These are phyloP conservation scores for Drosophila anomelani DNA, from an alignment of 2,888 invertebrate genomes.

Conservation along the genomic window DNA sequence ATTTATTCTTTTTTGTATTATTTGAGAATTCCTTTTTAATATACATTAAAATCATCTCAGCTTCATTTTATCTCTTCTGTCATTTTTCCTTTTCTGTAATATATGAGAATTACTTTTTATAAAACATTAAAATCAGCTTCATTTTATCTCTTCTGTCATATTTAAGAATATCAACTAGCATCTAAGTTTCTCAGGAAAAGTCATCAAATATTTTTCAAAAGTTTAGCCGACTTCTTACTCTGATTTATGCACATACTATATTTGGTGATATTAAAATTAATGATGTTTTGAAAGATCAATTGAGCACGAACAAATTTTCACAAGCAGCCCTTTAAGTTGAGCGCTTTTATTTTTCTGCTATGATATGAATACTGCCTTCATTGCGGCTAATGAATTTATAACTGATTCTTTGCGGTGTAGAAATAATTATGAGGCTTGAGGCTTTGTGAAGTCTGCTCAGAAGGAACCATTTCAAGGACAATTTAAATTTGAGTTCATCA, in stretches of 20 bases:
- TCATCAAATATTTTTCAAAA: not conserved
- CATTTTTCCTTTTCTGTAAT: not conserved
- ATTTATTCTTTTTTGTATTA: too few relatives aligned
- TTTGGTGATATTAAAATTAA: not conserved
- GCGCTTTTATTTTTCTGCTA: slow-evolving; percentile 2
- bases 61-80: not conserved
- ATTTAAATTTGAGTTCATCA: slow-evolving; percentile 15
- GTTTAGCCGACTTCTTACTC: not conserved
- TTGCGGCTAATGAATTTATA: slow-evolving; percentile 6
- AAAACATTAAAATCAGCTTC: not conserved
- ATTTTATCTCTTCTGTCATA: not conserved
- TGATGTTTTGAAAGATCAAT: slow-evolving; percentile 11
- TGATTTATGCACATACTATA: slow-evolving; percentile 3
- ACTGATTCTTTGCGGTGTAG: slow-evolving; percentile 8
- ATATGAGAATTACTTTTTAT: not conserved
- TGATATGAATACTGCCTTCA: not conserved
- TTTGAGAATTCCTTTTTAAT: too few relatives aligned
- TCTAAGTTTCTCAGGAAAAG: not conserved
- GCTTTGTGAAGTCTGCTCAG: slow-evolving; percentile 1
- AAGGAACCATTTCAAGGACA: slow-evolving; percentile 32
- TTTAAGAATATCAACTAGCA: not conserved
- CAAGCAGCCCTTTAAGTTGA: not conserved
- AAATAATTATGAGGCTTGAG: not conserved
- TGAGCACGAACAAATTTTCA: not conserved
- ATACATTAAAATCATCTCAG: too few relatives aligned